Evolutionary conservation across 1,140 invertebrate species (phyloP).

Genomic region (Conus betulinus): DNA sequence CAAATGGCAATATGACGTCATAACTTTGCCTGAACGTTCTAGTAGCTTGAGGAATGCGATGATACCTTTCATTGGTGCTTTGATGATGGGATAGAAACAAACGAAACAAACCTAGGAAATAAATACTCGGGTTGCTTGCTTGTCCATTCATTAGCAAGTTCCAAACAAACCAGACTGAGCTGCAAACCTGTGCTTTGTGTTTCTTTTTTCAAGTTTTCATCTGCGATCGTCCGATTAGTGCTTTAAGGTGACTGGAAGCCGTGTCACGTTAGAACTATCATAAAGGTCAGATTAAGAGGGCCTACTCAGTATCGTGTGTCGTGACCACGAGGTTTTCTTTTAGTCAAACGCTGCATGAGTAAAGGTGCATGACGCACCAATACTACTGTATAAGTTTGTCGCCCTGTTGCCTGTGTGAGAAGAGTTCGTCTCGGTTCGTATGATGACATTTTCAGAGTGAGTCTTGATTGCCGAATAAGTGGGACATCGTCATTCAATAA

Average conservation of each 20-base stretch:
- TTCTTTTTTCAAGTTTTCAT: too few relatives aligned
- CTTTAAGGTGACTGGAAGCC: not conserved
- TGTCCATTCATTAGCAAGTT: not conserved
- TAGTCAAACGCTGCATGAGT: not conserved
- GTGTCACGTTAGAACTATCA: not conserved
- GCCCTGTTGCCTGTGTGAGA: too few relatives aligned
- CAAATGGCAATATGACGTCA: conserved; percentile 1
- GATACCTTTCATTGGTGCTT: not conserved
- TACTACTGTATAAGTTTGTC: not conserved
- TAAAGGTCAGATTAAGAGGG: not conserved
- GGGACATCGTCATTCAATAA: not conserved
- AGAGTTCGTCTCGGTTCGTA: not conserved
- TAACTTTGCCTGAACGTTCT: not conserved
- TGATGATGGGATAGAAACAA: not conserved
- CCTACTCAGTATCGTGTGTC: not conserved
- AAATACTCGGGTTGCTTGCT: not conserved
- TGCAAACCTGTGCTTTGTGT: not conserved
- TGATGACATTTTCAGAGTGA: conserved; percentile 4
- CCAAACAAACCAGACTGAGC: not conserved
- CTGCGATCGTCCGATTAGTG: too few relatives aligned
- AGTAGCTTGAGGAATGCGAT: not conserved
- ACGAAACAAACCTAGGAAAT: not conserved
- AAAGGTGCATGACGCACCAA: not conserved
- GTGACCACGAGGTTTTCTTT: not conserved
- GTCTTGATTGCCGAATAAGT: conserved; percentile 15